phyloP scores from a whole-genome alignment of 2,888 invertebrate species.

The Notocelia uddmanniana region DNA sequence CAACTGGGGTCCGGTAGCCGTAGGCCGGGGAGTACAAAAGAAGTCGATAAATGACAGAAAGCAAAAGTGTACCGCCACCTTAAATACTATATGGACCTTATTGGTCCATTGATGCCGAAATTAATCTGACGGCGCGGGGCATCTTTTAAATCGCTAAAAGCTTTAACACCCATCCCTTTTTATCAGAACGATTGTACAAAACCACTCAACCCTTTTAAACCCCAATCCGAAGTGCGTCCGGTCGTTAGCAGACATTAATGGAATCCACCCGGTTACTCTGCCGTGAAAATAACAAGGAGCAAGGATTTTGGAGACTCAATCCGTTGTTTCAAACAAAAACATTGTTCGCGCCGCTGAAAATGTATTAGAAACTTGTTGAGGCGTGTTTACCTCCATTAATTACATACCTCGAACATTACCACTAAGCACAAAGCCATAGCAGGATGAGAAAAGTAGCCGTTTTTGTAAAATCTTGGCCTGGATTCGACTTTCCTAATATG shows the following conservation, averaged over 20 bases:
- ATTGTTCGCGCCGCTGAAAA: constrained; percentile 57
- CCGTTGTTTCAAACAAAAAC: constrained; percentile 68
- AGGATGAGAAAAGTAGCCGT: background rate
- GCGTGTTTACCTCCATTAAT: constrained; percentile 43
- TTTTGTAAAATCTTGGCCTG: background rate
- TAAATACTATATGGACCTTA: constrained; percentile 56
- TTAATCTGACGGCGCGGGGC: constrained; percentile 69
- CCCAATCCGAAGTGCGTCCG: constrained; percentile 83
- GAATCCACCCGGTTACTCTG: constrained; percentile 79
- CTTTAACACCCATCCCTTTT: constrained; percentile 81
- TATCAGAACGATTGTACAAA: constrained; percentile 84
- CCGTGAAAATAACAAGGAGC: constrained; percentile 82
- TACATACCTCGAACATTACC: constrained; percentile 37
- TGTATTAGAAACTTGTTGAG: constrained; percentile 46
- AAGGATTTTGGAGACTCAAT: constrained; percentile 68
- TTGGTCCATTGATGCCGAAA: constrained; percentile 69
- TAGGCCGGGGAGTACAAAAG: constrained; percentile 17
- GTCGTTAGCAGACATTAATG: constrained; percentile 85
- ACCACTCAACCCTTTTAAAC: constrained; percentile 86
- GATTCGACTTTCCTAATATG: background rate
- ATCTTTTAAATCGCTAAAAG: constrained; percentile 82
- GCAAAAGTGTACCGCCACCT: constrained; percentile 39
- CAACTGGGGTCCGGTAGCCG: background rate
- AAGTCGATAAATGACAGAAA: constrained; percentile 5
- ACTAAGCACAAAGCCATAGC: background rate